phyloP scores from a whole-genome alignment of 2,888 invertebrate species.

The Peribatodes rhomboidaria region DNA sequence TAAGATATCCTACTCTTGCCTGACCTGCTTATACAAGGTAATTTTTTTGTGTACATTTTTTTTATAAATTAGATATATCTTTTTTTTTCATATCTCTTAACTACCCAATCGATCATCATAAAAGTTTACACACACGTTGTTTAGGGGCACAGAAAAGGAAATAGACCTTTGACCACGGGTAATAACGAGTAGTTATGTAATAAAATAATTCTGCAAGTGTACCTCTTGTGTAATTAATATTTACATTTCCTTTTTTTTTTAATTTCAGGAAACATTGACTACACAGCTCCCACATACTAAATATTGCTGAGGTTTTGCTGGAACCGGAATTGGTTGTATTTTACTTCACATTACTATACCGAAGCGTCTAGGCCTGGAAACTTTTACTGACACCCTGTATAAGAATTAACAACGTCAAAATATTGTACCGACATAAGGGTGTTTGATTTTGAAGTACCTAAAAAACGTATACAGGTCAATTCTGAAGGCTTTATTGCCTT shows the following conservation, averaged over 20 bases:
- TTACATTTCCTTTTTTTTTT: not conserved
- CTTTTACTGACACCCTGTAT: not conserved
- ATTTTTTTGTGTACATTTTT: too few relatives aligned
- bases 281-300: slow-evolving; percentile 91
- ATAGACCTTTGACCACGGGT: too few relatives aligned
- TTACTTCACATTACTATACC: slow-evolving; percentile 20
- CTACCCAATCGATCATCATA: too few relatives aligned
- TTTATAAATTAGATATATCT: too few relatives aligned
- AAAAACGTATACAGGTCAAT: slow-evolving; percentile 17
- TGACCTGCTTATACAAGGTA: too few relatives aligned
- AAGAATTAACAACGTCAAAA: slow-evolving; percentile 2
- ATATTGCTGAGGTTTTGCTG: slow-evolving; percentile 9
- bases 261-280: slow-evolving; percentile 89
- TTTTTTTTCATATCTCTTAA: too few relatives aligned
- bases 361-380: slow-evolving; percentile 7
- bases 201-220: too few relatives aligned
- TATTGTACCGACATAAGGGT: not conserved
- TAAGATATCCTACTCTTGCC: too few relatives aligned
- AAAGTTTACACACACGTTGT: too few relatives aligned
- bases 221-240: too few relatives aligned
- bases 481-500: too few relatives aligned
- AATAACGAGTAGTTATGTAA: not conserved
- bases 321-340: slow-evolving; percentile 12
- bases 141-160: too few relatives aligned
- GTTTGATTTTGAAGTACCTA: not conserved